Evolutionary conservation across 1,140 invertebrate species (phyloP), one percentile per base, ranked within the genome.

Genomic region (Babylonia areolata): DNA sequence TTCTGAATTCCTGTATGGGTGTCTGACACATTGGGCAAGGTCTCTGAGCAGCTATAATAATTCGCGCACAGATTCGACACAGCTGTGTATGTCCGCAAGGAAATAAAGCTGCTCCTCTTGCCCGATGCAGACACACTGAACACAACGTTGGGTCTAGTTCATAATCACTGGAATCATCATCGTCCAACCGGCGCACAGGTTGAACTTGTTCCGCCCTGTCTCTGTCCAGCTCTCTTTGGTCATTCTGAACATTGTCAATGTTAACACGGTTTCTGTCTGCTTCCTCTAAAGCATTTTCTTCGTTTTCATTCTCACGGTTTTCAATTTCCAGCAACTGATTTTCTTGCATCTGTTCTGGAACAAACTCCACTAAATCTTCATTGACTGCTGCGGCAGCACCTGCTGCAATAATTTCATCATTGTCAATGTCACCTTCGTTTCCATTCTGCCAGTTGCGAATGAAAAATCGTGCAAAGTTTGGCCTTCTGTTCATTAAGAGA

Each of bases 81-180:
- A 86, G 64, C 64, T 86, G 85, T 37, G 80, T 86, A 69, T 86
- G 85, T 37, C 85, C 85, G 78, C 85, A 86, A 2, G 85, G 85
- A 40, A 86, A 86, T 31, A 86, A 35, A 39, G 85, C 85, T 83
- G 51, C 81, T 23, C 75, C 81, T 42, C 85, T 42, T 35, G 69
- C 42, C 12, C 85, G 69, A 42, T 75, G 42, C 28, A 83, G 64
- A 78, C 85, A 86, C 15, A 86, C 73, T 35, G 81, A 82, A 64
- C 85, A 86, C 46, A 83, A 37, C 1, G 33, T 83, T 39, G 54
- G 69, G 35, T 86, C 85, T 2, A 83, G 5, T 28, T 86, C 71
- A 46, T 86, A 58, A 81, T 86, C 79, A 75, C 77, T 58, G n/a
- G 77, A 46, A 37, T 79, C 77, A 35, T 54, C 75, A 28, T 58